Conservation (phyloP, 2,113 vertebrate genomes). For the Onychostoma macrolepis region DNA sequence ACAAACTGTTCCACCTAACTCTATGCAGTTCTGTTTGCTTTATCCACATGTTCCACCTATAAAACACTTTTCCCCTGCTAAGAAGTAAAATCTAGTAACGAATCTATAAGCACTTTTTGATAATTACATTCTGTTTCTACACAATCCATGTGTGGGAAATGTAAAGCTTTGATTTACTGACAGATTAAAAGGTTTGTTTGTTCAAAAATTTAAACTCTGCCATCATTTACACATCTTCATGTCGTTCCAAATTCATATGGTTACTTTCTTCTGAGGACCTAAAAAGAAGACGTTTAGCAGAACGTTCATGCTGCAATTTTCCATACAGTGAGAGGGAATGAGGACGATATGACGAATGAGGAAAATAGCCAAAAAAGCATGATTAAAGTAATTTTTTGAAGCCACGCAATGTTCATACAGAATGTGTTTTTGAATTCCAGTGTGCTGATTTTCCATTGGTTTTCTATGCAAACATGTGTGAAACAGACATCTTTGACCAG, state of each 20-base stretch:
- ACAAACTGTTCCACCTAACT: constrained; percentile 36
- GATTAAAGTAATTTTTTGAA: neutral
- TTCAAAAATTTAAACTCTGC: neutral
- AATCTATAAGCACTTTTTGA: constrained; percentile 2
- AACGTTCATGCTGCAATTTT: neutral
- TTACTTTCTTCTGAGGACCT: neutral
- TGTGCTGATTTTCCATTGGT: neutral
- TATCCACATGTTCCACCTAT: constrained; percentile 31
- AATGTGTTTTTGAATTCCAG: neutral
- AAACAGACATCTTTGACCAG: neutral
- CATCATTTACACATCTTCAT: neutral
- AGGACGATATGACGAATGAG: no score
- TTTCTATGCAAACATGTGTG: neutral
- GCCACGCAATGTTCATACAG: neutral
- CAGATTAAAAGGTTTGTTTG: neutral
- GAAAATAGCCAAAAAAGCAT: neutral
- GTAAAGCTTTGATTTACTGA: neutral
- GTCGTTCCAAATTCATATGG: neutral
- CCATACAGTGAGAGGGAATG: neutral
- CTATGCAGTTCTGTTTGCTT: constrained; percentile 22
- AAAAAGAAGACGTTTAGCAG: neutral
- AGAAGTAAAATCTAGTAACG: constrained; percentile 10
- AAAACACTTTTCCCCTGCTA: constrained; percentile 12
- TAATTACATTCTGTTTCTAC: neutral
- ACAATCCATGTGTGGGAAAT: neutral